Percentiles rank a stretch among this genome's conserved stretches.
These are phyloP conservation scores for Limenitis camilla DNA, from an alignment of 2,888 invertebrate species.

Conservation along the genomic window DNA sequence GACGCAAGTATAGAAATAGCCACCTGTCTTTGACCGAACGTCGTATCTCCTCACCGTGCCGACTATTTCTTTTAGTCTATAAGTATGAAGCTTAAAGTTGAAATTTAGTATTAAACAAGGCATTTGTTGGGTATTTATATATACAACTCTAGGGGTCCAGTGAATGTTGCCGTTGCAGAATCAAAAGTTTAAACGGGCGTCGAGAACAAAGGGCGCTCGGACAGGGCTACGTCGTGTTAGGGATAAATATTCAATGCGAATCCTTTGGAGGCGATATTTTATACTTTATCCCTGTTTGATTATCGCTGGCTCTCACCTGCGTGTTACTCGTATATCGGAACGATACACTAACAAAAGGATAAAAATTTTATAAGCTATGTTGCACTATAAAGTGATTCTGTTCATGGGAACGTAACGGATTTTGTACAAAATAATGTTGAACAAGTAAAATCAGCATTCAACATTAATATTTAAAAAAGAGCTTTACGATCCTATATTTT, in stretches of 20 bases:
- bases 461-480: neutral
- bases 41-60: conserved; percentile 31
- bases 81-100: conserved; percentile 25
- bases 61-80: conserved; percentile 25
- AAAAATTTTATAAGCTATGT: conserved; percentile 11
- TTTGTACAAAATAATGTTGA: neutral
- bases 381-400: neutral
- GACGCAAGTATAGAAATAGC: conserved; percentile 71
- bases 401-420: neutral
- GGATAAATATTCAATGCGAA: conserved; percentile 74
- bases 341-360: conserved; percentile 28
- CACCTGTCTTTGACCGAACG: conserved; percentile 45
- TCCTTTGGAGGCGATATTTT: conserved; percentile 72
- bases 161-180: conserved; percentile 73
- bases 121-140: conserved; percentile 40
- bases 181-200: conserved; percentile 74
- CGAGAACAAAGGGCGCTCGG: conserved; percentile 69
- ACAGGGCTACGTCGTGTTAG: conserved; percentile 52
- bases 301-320: conserved; percentile 64
- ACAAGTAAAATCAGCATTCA: neutral
- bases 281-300: conserved; percentile 60
- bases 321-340: conserved; percentile 42
- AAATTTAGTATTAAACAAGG: conserved; percentile 18
- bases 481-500: neutral
- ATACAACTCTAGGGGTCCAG: conserved; percentile 67